Base-by-base conservation (phyloP, 2,888 invertebrate genomes). In the Dioctria rufipes region DNA sequence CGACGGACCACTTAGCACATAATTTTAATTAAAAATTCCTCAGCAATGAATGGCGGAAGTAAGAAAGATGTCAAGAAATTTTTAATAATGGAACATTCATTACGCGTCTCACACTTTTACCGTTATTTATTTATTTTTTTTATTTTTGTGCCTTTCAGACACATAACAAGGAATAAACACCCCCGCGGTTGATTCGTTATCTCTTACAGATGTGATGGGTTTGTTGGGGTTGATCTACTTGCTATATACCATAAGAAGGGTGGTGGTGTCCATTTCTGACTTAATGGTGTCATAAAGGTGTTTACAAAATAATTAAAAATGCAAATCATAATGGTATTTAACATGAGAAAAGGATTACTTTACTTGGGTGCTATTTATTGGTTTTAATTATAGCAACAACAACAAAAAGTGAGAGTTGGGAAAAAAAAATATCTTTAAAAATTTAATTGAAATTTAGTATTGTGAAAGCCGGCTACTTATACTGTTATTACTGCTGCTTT, bases 11-110 rank as follows among this genome's bases (percentile, higher is more conserved):
- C 73, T 73, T 73, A 73, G 60, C 73, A 73, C 73, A 54, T 60
- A 73, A 73, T 73, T 73, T 73, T 73, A 58, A 73, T 73, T 73
- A 73, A 73, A 73, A 73, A 73, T 73, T 58, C 73, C 42, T 58
- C 25, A 25, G 73, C 6, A 73, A 60, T 60, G 54, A 60, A 60
- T 73, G 60, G 73, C 73, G 40, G 51, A 39, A 73, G 51, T 73
- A 60, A 60, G 73, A 42, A 58, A 51, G 54, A 42, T 73, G 73
- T 73, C 54, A 60, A 73, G 60, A 73, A 25, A 73, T 73, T 73
- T 54, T 54, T 73, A 73, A 73, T 73, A 58, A 73, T 51, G 58
- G 73, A 42, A 58, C 73, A 58, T 73, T 73, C 73, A 58, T 73
- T 58, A 73, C 58, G 60, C 37, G 40, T 73, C 58, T 13, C 58